Conservation (phyloP, 2,888 invertebrate genomes). For the Volucella inanis region DNA sequence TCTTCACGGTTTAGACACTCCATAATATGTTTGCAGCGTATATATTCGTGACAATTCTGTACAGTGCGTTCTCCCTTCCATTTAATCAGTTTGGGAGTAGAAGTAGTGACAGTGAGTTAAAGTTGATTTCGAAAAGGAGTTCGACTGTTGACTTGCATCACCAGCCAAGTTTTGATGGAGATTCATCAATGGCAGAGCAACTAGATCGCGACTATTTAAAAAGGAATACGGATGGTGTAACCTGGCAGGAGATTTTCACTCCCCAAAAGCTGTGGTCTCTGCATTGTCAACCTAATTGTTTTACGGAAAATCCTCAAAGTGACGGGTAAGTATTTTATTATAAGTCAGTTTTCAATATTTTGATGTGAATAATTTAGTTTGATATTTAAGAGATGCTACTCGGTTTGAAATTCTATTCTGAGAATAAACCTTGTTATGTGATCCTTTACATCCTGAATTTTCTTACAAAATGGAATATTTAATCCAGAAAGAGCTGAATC, state of each 20-base stretch:
- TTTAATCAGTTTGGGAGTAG: constrained; percentile 18
- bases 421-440: no score
- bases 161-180: neutral
- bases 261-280: constrained; percentile 78
- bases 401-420: no score
- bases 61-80: constrained; percentile 47
- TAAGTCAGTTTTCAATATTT: no score
- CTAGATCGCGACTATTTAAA: neutral
- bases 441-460: no score
- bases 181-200: constrained; percentile 19
- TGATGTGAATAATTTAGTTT: no score
- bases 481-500: no score
- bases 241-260: constrained; percentile 76
- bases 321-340: constrained; percentile 4
- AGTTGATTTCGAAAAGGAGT: constrained; percentile 17
- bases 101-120: constrained; percentile 21
- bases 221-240: neutral
- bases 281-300: constrained; percentile 78
- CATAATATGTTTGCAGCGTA: constrained; percentile 54
- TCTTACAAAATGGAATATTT: no score
- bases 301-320: constrained; percentile 76
- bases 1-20: constrained; percentile 10
- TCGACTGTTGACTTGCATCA: neutral
- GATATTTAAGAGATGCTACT: no score
- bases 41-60: constrained; percentile 47